phyloP scores from a whole-genome alignment of 2,888 invertebrate species.

The Pristionchus fissidentatus region DNA sequence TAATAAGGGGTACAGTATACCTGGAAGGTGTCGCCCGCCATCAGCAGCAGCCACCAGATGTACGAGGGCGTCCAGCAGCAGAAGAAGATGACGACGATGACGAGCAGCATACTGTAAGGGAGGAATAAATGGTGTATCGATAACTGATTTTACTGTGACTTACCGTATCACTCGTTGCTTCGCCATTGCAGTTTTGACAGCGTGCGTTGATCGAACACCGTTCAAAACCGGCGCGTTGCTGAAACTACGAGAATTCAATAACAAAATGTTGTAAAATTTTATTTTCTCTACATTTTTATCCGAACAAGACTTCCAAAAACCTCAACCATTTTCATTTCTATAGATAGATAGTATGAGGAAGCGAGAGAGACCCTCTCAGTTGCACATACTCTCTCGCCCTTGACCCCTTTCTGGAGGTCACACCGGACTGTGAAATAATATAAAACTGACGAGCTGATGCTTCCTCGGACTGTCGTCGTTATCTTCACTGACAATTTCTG shows the following conservation, averaged over 20 bases:
- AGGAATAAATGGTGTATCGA: neutral
- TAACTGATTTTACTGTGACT: constrained; percentile 3
- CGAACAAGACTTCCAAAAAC: too few species aligned
- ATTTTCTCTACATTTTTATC: neutral
- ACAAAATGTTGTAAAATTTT: neutral
- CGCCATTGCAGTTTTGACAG: constrained; percentile 85
- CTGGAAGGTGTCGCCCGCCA: constrained; percentile 70
- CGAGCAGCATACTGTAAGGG: constrained; percentile 87
- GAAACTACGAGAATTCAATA: neutral
- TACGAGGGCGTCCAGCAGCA: constrained; percentile 88
- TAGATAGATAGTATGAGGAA: neutral
- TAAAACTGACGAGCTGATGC: constrained; percentile 21
- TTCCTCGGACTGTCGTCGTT: constrained; percentile 1
- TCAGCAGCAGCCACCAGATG: constrained; percentile 73
- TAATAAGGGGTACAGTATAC: constrained; percentile 50
- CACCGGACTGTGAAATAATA: neutral
- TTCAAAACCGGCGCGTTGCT: constrained; percentile 31
- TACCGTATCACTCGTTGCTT: constrained; percentile 80
- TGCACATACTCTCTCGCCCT: too few species aligned
- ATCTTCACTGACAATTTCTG: constrained; percentile 40
- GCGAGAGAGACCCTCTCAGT: too few species aligned
- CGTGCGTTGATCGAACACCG: constrained; percentile 83
- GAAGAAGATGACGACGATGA: constrained; percentile 91
- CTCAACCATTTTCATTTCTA: too few species aligned
- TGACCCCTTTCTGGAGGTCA: too few species aligned